These are phyloP conservation scores for Caenorhabditis macrosperma DNA, from an alignment of 2,888 invertebrate species.

Conservation along the genomic window DNA sequence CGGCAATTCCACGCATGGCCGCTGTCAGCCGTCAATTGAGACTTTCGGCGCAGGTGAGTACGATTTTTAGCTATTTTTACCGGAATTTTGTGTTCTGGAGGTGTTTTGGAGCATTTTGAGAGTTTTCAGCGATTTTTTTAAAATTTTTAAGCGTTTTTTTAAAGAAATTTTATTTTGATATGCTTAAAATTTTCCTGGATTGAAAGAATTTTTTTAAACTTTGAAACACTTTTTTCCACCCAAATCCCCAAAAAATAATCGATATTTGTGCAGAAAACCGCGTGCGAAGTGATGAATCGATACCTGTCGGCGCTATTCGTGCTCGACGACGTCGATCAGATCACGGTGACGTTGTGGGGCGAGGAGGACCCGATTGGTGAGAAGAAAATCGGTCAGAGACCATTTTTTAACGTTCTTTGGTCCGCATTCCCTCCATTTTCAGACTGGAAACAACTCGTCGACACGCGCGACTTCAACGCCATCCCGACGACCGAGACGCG, in stretches of 20 bases:
- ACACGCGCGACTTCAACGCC: conserved; percentile 66
- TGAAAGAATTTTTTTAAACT: background rate
- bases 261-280: conserved; percentile 49
- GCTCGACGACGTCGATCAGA: conserved; percentile 66
- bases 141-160: no score
- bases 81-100: no score
- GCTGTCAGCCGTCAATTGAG: conserved; percentile 49
- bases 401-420: no score
- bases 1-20: conserved; percentile 63
- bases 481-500: conserved; percentile 54
- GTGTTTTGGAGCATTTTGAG: no score
- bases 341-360: conserved; percentile 64
- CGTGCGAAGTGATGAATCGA: conserved; percentile 65
- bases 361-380: conserved; percentile 67
- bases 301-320: conserved; percentile 67
- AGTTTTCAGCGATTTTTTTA: background rate
- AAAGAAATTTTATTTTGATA: no score
- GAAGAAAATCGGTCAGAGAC: conserved; percentile 30
- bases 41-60: conserved; percentile 56
- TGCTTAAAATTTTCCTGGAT: no score
- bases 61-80: no score
- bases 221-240: background rate
- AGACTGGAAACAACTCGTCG: conserved; percentile 62
- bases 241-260: background rate
- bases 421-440: no score